Conservation (phyloP, 2,797 vertebrate species). For the Falco biarmicus region DNA sequence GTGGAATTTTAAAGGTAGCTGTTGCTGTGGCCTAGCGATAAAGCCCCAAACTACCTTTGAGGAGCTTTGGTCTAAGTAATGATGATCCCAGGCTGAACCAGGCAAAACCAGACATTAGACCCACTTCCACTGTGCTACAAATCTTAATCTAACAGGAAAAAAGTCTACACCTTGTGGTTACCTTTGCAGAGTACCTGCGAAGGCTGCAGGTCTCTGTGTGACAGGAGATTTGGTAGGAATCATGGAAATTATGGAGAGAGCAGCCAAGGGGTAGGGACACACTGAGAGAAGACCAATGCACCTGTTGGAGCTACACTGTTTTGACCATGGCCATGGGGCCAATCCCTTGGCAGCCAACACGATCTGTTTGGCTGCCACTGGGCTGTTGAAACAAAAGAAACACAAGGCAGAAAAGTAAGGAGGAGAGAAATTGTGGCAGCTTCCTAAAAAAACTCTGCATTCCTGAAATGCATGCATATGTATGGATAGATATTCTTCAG, state of each 20-base stretch:
- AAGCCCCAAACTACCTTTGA: neutral
- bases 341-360: neutral
- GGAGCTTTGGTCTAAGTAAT: neutral
- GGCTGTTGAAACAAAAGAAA: neutral
- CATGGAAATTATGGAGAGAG: rapidly evolving
- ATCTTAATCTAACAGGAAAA: neutral
- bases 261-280: neutral
- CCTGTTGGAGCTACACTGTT: neutral
- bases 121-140: neutral
- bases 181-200: rapidly evolving
- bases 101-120: neutral
- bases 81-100: neutral
- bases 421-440: neutral
- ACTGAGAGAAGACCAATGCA: rapidly evolving
- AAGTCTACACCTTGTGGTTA: neutral
- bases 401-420: neutral
- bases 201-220: neutral
- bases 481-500: neutral
- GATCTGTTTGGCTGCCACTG: neutral
- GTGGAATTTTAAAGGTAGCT: neutral
- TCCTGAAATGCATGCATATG: neutral
- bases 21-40: neutral
- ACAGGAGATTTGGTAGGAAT: neutral
- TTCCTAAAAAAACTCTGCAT: neutral
- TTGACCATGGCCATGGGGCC: neutral